Percentiles rank a stretch among this genome's conserved stretches.
These are phyloP conservation scores for Cerceris rybyensis DNA, from an alignment of 2,888 invertebrate genomes.

Conservation along the genomic window DNA sequence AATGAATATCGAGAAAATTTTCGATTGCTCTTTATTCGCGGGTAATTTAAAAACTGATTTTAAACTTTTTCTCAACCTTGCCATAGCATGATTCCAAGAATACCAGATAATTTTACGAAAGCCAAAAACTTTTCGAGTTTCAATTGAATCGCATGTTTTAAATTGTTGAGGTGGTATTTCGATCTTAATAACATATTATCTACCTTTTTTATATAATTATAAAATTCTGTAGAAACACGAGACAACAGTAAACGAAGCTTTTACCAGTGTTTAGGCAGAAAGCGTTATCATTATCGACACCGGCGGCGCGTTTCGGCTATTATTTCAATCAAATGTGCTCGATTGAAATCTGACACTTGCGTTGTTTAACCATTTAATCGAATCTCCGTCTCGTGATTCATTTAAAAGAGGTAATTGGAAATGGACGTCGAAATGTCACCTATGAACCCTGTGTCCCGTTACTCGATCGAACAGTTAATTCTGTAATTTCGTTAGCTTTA, in stretches of 20 bases:
- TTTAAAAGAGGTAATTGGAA: conserved; percentile 44
- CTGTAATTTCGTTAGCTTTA: not conserved
- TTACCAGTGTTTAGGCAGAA: not conserved
- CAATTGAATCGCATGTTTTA: too few species aligned
- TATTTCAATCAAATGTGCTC: conserved; percentile 27
- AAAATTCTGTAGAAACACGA: not conserved
- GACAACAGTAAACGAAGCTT: not conserved
- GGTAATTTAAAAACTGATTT: too few species aligned
- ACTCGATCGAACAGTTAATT: not conserved
- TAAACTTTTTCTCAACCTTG: too few species aligned
- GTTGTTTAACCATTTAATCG: conserved; percentile 36
- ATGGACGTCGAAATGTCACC: conserved; percentile 24
- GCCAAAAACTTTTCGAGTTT: too few species aligned
- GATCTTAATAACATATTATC: too few species aligned
- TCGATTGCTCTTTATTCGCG: too few species aligned
- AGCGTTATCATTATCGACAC: conserved; percentile 14
- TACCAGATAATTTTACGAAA: too few species aligned
- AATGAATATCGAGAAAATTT: too few species aligned
- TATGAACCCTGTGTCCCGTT: conserved; percentile 1
- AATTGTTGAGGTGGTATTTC: too few species aligned
- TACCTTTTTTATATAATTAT: too few species aligned
- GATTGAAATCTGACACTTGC: conserved; percentile 31
- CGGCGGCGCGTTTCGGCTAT: conserved; percentile 39
- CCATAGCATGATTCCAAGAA: too few species aligned
- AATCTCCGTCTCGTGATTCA: conserved; percentile 26